Evolutionary conservation across 2,113 vertebrate species (phyloP).

Genomic region (Illadopsis cleaveri): DNA sequence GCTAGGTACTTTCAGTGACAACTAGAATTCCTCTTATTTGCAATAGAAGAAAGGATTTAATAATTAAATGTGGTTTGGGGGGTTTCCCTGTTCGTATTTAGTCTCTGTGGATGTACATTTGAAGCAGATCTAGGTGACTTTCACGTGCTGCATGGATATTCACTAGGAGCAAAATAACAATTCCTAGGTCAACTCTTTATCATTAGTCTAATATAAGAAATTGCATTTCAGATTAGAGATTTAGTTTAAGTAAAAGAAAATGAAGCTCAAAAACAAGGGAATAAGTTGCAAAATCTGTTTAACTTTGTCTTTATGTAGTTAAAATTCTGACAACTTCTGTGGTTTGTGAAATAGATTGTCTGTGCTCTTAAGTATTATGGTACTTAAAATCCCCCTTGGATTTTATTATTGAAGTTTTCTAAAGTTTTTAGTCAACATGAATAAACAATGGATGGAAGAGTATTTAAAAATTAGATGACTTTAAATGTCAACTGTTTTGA

Average conservation of each 20-base stretch:
- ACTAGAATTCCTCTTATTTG: not conserved
- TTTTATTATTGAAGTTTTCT: not conserved
- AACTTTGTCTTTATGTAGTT: not conserved
- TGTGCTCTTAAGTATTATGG: not conserved
- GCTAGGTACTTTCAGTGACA: not conserved
- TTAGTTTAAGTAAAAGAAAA: not conserved
- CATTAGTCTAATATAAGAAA: not conserved
- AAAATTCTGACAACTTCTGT: not conserved
- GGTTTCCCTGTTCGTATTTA: fast-evolving
- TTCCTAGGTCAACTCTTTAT: not conserved
- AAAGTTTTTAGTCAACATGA: not conserved
- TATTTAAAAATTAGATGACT: not conserved
- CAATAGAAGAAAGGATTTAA: not conserved
- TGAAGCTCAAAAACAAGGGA: not conserved
- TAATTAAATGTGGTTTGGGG: not conserved
- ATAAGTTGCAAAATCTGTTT: not conserved
- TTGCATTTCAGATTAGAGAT: not conserved
- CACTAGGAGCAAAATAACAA: not conserved
- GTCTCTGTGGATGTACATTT: not conserved
- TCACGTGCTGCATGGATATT: not conserved
- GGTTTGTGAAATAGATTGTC: not conserved
- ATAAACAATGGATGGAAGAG: not conserved
- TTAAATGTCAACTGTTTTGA: not conserved
- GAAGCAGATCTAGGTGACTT: not conserved
- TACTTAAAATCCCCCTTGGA: not conserved